These are phyloP conservation scores for Steinernema carpocapsae DNA, from an alignment of 2,888 invertebrate genomes.

Conservation along the genomic window DNA sequence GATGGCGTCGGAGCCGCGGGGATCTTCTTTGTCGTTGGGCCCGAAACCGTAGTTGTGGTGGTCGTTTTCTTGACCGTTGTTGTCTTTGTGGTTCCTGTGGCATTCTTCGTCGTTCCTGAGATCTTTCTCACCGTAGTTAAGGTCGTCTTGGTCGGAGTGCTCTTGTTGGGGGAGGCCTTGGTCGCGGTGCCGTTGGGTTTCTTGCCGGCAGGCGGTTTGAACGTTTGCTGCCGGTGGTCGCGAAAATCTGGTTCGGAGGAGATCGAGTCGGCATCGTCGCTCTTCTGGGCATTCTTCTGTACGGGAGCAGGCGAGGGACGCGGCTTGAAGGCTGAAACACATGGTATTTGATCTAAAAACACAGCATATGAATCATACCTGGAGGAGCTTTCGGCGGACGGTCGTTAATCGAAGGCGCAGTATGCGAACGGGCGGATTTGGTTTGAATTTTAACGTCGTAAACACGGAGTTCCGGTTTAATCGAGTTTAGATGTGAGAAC, in stretches of 20 bases:
- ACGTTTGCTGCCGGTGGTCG: neutral
- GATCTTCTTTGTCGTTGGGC: neutral
- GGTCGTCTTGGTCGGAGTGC: neutral
- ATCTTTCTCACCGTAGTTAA: neutral
- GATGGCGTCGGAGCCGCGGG: neutral
- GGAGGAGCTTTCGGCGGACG: slow-evolving; percentile 8
- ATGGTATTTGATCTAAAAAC: no score
- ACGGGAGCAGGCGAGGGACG: neutral
- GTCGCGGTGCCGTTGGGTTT: neutral
- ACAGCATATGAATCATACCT: no score
- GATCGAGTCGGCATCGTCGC: slow-evolving; percentile 14
- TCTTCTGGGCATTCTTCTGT: slow-evolving; percentile 12
- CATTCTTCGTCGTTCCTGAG: neutral
- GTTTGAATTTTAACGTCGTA: slow-evolving; percentile 57
- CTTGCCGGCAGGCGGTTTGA: slow-evolving; percentile 11
- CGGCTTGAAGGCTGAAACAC: no score
- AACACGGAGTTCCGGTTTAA: slow-evolving; percentile 53
- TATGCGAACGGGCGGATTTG: slow-evolving; percentile 41
- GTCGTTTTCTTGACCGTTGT: neutral
- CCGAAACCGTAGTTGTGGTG: neutral
- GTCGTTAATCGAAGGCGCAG: slow-evolving; percentile 24
- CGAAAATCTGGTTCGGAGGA: slow-evolving; percentile 15
- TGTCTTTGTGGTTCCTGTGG: neutral
- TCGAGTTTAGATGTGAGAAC: slow-evolving; percentile 61
- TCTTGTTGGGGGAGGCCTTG: neutral